Evolutionary conservation across 2,888 invertebrate species (phyloP).

Genomic region (Caenorhabditis sp.): DNA sequence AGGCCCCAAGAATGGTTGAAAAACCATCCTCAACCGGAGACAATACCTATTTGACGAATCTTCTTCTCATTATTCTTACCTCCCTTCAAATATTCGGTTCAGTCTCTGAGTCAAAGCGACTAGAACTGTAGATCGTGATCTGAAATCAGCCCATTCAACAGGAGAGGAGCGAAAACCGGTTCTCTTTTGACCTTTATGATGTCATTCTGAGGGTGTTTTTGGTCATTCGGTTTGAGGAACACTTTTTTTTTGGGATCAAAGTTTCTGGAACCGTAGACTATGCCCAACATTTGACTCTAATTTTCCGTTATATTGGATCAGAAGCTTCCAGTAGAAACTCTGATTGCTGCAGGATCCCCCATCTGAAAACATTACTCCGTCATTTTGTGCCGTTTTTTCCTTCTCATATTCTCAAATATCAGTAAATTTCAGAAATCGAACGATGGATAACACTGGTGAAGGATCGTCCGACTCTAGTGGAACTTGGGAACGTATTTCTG

Average conservation of each 20-base stretch:
- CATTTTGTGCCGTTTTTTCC: not conserved
- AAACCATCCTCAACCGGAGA: not conserved
- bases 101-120: constrained; percentile 11
- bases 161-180: constrained; percentile 15
- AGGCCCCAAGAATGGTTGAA: constrained; percentile 22
- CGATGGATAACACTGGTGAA: constrained; percentile 60
- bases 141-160: not conserved
- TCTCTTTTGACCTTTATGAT: constrained; percentile 36
- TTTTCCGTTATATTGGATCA: too few relatives aligned
- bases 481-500: constrained; percentile 82
- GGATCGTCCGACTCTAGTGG: constrained; percentile 77
- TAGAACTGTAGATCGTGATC: not conserved
- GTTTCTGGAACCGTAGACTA: too few relatives aligned
- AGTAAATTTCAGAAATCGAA: constrained; percentile 36
- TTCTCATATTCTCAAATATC: not conserved
- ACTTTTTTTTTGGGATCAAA: too few relatives aligned
- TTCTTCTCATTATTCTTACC: constrained; percentile 2
- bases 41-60: constrained; percentile 18
- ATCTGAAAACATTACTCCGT: not conserved
- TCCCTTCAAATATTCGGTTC: constrained; percentile 3
- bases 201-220: constrained; percentile 19
- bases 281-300: too few relatives aligned
- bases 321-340: too few relatives aligned
- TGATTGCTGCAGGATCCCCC: too few relatives aligned
- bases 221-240: not conserved